These are phyloP conservation scores for Melanophora roralis DNA, from an alignment of 2,888 invertebrate species.

Conservation along the genomic window DNA sequence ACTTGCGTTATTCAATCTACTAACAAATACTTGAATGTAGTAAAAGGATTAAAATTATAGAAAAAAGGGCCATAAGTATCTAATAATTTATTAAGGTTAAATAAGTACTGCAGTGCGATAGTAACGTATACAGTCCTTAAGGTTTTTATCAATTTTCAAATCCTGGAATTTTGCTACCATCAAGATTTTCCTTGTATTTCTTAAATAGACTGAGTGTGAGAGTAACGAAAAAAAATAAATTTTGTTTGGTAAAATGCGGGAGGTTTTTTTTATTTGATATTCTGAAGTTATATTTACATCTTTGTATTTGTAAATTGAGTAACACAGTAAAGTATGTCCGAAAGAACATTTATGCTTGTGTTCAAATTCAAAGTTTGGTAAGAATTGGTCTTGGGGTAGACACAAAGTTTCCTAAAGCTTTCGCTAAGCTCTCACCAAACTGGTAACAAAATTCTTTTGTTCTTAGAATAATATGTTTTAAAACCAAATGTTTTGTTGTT, in stretches of 20 bases:
- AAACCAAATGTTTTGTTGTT: too few species aligned
- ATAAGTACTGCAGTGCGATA: conserved; percentile 33
- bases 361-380: too few species aligned
- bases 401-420: too few species aligned
- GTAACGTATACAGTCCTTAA: not conserved
- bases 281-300: not conserved
- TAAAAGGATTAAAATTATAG: not conserved
- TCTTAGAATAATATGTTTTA: too few species aligned
- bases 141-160: conserved; percentile 20
- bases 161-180: not conserved
- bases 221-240: not conserved
- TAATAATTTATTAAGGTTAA: conserved; percentile 13
- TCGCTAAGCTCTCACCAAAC: too few species aligned
- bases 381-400: too few species aligned
- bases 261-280: conserved; percentile 20
- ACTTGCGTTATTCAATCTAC: not conserved
- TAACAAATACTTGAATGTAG: not conserved
- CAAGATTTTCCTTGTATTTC: not conserved
- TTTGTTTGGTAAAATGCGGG: conserved; percentile 1
- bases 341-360: too few species aligned
- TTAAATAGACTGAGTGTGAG: not conserved
- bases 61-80: not conserved
- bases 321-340: too few species aligned
- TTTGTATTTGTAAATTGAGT: too few species aligned
- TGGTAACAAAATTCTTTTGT: too few species aligned